Evolutionary conservation across 2,113 vertebrate genomes (phyloP).

Genomic region (Nothobranchius furzeri): DNA sequence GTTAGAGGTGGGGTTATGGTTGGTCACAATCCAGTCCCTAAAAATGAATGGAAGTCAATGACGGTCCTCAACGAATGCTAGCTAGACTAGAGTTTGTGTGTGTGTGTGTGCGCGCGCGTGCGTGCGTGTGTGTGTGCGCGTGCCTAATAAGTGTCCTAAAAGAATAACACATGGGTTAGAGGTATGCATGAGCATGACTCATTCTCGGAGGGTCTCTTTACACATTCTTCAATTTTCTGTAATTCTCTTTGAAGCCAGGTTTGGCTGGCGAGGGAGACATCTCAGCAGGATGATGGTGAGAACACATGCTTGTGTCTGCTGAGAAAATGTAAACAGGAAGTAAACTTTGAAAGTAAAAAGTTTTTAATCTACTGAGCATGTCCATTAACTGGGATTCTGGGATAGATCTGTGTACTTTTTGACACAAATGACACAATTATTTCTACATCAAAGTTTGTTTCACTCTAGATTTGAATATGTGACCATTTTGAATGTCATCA

Average conservation of each 20-base stretch:
- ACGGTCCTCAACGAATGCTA: too few relatives aligned
- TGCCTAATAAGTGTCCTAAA: background rate
- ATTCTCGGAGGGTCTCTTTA: slow-evolving; percentile 34
- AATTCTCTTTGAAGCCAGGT: slow-evolving; percentile 15
- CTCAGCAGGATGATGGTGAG: background rate
- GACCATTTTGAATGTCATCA: too few relatives aligned
- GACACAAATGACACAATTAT: too few relatives aligned
- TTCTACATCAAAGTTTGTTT: background rate
- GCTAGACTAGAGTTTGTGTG: too few relatives aligned
- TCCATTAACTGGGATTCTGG: background rate
- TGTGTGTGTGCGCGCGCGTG: too few relatives aligned
- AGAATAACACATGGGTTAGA: background rate
- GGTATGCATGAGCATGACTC: background rate
- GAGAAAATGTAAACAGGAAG: background rate
- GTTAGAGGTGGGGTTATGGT: too few relatives aligned
- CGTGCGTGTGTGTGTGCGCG: background rate
- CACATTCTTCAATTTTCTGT: slow-evolving; percentile 49
- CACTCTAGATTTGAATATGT: background rate
- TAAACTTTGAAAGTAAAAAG: background rate
- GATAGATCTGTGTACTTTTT: too few relatives aligned
- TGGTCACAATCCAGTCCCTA: too few relatives aligned
- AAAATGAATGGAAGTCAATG: too few relatives aligned
- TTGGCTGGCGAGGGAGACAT: too few relatives aligned
- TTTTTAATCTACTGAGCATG: background rate
- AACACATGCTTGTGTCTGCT: background rate